Evolutionary conservation across 1,140 invertebrate genomes (phyloP).

Genomic region (Manduca sexta): DNA sequence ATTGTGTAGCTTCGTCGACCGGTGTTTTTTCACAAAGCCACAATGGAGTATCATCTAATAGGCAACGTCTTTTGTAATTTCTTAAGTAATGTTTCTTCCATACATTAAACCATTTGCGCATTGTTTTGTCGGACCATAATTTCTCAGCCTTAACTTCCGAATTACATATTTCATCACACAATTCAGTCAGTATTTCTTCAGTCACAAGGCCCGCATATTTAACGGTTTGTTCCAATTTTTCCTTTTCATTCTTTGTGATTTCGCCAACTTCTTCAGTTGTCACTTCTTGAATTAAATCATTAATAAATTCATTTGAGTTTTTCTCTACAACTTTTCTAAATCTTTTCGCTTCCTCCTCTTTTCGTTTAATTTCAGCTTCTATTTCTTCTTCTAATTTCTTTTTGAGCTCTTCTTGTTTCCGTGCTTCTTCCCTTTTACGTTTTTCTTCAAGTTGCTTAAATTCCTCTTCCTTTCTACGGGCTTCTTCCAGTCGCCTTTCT

Average conservation of each 20-base stretch:
- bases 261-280: slow-evolving; percentile 46
- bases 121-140: slow-evolving; percentile 46
- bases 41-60: slow-evolving; percentile 76
- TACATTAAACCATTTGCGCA: slow-evolving; percentile 48
- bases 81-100: slow-evolving; percentile 63
- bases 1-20: slow-evolving; percentile 65
- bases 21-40: slow-evolving; percentile 74
- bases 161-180: slow-evolving; percentile 66
- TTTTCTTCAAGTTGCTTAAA: slow-evolving; percentile 36
- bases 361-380: slow-evolving; percentile 42
- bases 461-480: slow-evolving; percentile 39
- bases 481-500: slow-evolving; percentile 25
- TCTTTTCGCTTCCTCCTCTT: slow-evolving; percentile 54
- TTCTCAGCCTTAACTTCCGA: slow-evolving; percentile 67
- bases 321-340: slow-evolving; percentile 57
- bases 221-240: slow-evolving; percentile 51
- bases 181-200: slow-evolving; percentile 62
- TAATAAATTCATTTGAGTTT: slow-evolving; percentile 48
- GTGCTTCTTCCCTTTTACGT: slow-evolving; percentile 43
- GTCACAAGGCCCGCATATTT: slow-evolving; percentile 52
- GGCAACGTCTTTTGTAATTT: slow-evolving; percentile 68
- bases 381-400: slow-evolving; percentile 59
- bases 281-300: slow-evolving; percentile 59
- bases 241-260: slow-evolving; percentile 58
- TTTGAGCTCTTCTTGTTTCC: slow-evolving; percentile 54